A percentile compares a stretch with the other conserved stretches of the same genome.
Evolutionary conservation across 2,888 invertebrate genomes (phyloP).

Genomic region (Luffia ferchaultella): DNA sequence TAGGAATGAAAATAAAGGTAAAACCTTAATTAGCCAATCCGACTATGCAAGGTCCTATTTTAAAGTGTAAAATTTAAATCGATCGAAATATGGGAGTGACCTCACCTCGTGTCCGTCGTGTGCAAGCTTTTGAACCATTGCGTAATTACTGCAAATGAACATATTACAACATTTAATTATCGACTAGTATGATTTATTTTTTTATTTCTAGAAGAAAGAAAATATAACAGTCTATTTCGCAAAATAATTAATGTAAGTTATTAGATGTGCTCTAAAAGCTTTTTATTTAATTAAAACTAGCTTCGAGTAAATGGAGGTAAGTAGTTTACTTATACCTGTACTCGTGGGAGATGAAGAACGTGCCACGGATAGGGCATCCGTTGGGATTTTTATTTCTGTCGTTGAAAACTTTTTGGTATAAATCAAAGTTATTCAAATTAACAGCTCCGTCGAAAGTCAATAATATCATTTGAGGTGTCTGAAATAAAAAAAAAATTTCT

Average conservation of each 20-base stretch:
- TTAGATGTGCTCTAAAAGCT: not conserved
- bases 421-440: constrained; percentile 89
- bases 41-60: too few species aligned
- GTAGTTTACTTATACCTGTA: constrained; percentile 69
- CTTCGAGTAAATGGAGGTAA: not conserved
- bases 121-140: constrained; percentile 88
- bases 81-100: constrained; percentile 16
- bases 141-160: constrained; percentile 82
- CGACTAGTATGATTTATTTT: too few species aligned
- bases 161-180: not conserved
- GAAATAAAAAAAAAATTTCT: constrained; percentile 26
- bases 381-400: constrained; percentile 86
- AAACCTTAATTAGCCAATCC: too few species aligned
- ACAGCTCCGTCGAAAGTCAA: constrained; percentile 94
- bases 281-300: not conserved
- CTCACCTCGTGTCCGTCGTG: constrained; percentile 90
- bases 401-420: constrained; percentile 86
- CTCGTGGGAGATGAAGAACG: constrained; percentile 93
- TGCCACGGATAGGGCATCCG: constrained; percentile 87
- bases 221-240: too few species aligned
- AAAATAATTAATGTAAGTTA: too few species aligned
- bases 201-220: too few species aligned
- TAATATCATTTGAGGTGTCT: constrained; percentile 94
- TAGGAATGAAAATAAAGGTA: too few species aligned
- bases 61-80: too few species aligned